Evolutionary conservation across 2,888 invertebrate genomes (phyloP), one percentile per base, ranked within the genome.

Genomic region (Heteromurus nitidus): DNA sequence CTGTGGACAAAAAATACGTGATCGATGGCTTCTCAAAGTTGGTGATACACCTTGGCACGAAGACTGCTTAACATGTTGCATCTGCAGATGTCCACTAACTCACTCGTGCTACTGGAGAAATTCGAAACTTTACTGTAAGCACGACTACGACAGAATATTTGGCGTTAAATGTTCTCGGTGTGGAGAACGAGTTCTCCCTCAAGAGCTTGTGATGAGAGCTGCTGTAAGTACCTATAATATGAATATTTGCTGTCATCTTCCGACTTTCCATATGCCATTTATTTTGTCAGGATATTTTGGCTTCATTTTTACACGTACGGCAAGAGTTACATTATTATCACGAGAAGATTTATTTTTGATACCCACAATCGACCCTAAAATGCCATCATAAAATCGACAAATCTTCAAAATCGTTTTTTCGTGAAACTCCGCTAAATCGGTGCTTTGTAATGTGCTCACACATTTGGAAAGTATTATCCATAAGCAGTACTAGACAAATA

Each of bases 141-240:
- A 95, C 82, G 99, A 99, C 90, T 99, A 99, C 90, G 97, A 98
- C 91, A 95, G 97, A 90, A 93, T 97, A 90, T 98, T 96, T 89
- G 95, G 96, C n/a, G 94, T 95, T 75, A 97, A 97, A 91, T 98
- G 98, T 89, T 95, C 95, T 68, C 92, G 96, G 83, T 98, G 98
- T 89, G 94, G 95, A 85, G 96, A 96, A 89, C 92, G 95, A 50
- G 93, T 98, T 70, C 92, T 95, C 85, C 94, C 97, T 0, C 96
- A 96, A 88, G 99, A 99, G 89, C 93, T 98, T 92, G 98, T 99
- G 85, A 97, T 98, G 96, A 91, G 97, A 84, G 96, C 96, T n/a
- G 88, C 90, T 64, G 88, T 88, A 84, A 87, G 88, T 73, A 20
- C n/a, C n/a, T n/a, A n/a, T n/a, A n/a, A n/a, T n/a, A n/a, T n/a